Evolutionary conservation across 2,797 vertebrate genomes (phyloP), one percentile per base, ranked within the genome.

Genomic region (Phrynocephalus forsythii): DNA sequence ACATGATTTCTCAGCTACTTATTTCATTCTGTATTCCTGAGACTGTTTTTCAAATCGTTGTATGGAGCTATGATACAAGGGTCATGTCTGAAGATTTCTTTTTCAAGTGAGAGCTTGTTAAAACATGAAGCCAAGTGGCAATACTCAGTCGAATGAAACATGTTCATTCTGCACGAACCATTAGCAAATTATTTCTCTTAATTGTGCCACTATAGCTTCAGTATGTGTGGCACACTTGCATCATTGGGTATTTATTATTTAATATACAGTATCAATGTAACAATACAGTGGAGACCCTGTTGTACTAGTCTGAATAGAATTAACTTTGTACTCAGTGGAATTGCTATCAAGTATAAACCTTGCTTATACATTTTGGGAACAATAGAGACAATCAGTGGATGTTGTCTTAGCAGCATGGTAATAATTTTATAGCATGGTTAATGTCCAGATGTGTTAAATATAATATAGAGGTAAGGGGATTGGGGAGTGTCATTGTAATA

Each of bases 401-500:
- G 26, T 79, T 67, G 81, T 56, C 13, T 1, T n/a, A 50, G 68
- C 60, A 73, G 73, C 26, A 52, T 66, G 13, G 38, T 90, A 79
- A 85, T 88, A 50, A 75, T 60, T 33, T 86, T 77, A 85, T 66
- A 78, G 72, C n/a, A 22, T 67, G 81, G 5, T 79, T 76, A 68
- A 56, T 26, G 38, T 48, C 79, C 86, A 38, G 75, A 63, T 56
- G 82, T 20, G 50, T 82, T 89, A 83, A 66, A 38, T 79, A 66
- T 75, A 38, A 28, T 60, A 73, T 85, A 66, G 60, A 87, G 87
- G 86, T 22, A 20, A 63, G 18, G 60, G 60, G 60, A 63, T 15
- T 63, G 60, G 60, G 16, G 60, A 85, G 80, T 38, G 8, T 87
- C 75, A 86, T 87, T 90, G 30, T 82, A 87, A 81, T 86, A 83